Conservation (phyloP, 2,888 invertebrate genomes). For the Lithophane semibrunnea region DNA sequence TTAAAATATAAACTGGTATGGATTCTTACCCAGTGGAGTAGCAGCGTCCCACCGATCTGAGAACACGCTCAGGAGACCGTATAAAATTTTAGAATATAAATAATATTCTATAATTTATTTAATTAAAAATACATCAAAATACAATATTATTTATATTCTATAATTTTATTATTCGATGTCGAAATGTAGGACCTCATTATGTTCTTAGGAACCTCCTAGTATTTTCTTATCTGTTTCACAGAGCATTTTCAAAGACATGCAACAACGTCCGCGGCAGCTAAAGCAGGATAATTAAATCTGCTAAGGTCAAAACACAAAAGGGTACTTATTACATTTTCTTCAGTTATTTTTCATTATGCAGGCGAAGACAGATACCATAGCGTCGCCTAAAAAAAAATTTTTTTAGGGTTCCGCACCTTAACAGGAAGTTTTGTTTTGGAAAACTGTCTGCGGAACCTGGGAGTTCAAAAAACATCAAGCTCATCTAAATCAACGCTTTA, state of each 20-base stretch:
- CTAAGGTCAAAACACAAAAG: constrained; percentile 54
- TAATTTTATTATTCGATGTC: too few relatives aligned
- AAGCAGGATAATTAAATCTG: constrained; percentile 60
- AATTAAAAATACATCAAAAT: too few relatives aligned
- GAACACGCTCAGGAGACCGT: too few relatives aligned
- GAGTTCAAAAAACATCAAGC: too few relatives aligned
- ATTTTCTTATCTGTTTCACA: constrained; percentile 24
- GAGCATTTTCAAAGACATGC: constrained; percentile 54
- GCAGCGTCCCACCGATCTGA: too few relatives aligned
- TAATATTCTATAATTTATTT: too few relatives aligned
- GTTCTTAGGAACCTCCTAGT: constrained; percentile 8
- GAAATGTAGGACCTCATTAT: too few relatives aligned
- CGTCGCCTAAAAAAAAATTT: not conserved
- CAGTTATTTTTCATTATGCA: constrained; percentile 38
- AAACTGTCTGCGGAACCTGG: not conserved
- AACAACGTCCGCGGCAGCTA: constrained; percentile 29
- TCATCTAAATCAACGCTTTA: too few relatives aligned
- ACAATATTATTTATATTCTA: too few relatives aligned
- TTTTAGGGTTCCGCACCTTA: not conserved
- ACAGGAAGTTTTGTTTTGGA: not conserved
- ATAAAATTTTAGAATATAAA: too few relatives aligned
- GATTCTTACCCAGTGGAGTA: too few relatives aligned
- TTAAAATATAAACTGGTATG: too few relatives aligned
- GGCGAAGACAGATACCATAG: constrained; percentile 1
- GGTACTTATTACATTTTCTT: constrained; percentile 37